A percentile compares a stretch with the other conserved stretches of the same genome.
phyloP scores from a whole-genome alignment of 1,140 invertebrate genomes.

The Octopus bimaculoides region DNA sequence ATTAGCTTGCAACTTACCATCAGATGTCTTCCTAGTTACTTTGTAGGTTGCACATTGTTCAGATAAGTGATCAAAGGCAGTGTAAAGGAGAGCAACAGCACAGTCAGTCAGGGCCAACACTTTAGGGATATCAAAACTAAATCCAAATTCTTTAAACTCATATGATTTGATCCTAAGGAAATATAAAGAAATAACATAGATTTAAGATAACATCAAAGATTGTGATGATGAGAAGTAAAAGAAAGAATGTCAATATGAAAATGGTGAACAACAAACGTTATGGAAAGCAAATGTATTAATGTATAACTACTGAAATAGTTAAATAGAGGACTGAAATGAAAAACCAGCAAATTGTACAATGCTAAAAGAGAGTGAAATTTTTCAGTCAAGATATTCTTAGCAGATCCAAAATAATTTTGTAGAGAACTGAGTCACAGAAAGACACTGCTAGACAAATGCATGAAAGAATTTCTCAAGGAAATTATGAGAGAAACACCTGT shows the following conservation, averaged over 20 bases:
- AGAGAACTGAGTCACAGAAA: no score
- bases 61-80: constrained; percentile 55
- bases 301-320: no score
- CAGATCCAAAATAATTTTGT: no score
- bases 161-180: constrained; percentile 50
- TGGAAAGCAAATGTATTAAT: background rate
- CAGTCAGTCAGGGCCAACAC: constrained; percentile 49
- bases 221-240: background rate
- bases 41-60: constrained; percentile 44
- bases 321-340: no score
- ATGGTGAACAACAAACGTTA: background rate
- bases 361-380: no score
- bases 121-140: constrained; percentile 53
- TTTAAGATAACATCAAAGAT: background rate
- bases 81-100: constrained; percentile 46
- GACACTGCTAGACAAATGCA: no score
- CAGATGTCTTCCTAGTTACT: constrained; percentile 37
- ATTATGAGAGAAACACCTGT: no score
- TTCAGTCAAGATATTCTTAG: no score
- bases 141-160: constrained; percentile 48
- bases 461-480: no score
- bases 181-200: constrained; percentile 14
- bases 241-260: background rate
- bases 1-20: constrained; percentile 28
- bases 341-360: no score